Conservation (phyloP, 1,140 invertebrate species). For the Globodera ellingtonae region DNA sequence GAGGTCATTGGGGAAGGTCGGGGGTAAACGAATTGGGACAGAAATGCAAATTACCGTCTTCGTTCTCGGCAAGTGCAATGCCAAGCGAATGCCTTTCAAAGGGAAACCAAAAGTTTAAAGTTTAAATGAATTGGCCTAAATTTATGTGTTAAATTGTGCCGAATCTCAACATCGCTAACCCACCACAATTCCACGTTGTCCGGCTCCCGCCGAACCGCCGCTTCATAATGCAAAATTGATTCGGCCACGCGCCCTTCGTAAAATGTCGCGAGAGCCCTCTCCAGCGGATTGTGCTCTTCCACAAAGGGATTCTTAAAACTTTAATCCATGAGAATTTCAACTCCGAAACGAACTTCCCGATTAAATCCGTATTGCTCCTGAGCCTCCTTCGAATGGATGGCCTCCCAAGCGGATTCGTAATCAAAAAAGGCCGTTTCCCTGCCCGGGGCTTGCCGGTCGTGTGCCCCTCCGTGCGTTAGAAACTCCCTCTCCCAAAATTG, state of each 20-base stretch:
- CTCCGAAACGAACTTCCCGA: conserved; percentile 47
- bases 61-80: conserved; percentile 16
- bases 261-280: conserved; percentile 81
- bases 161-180: neutral
- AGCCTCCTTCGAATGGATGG: conserved; percentile 73
- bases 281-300: conserved; percentile 75
- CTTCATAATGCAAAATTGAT: conserved; percentile 94
- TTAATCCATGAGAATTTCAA: conserved; percentile 1
- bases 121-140: conserved; percentile 58
- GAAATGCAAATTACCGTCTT: neutral
- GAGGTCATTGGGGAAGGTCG: conserved; percentile 68
- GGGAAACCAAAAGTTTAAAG: neutral
- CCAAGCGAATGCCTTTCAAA: conserved; percentile 8
- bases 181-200: conserved; percentile 75
- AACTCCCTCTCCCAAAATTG: conserved; percentile 23
- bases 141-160: no score
- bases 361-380: conserved; percentile 74
- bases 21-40: neutral
- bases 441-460: conserved; percentile 47
- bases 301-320: conserved; percentile 42
- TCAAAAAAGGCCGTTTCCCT: conserved; percentile 66
- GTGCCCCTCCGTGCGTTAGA: neutral
- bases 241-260: conserved; percentile 85
- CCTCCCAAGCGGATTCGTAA: conserved; percentile 74
- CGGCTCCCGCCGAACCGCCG: conserved; percentile 83